These are phyloP conservation scores for Tenthredo notha DNA, from an alignment of 2,888 invertebrate species.

Conservation along the genomic window DNA sequence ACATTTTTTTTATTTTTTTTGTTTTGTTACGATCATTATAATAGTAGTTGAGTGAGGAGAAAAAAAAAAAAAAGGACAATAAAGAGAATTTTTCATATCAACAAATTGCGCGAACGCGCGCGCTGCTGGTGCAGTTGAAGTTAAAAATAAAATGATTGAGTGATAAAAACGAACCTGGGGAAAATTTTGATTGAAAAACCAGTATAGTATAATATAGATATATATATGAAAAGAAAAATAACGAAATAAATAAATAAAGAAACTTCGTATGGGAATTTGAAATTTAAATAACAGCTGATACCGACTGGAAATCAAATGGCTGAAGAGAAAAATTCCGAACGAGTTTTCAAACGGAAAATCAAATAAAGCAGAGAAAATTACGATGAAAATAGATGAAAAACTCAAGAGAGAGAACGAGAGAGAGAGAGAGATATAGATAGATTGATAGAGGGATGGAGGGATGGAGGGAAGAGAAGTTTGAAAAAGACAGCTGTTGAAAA, in stretches of 20 bases:
- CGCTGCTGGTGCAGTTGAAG: too few relatives aligned
- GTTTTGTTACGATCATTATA: too few relatives aligned
- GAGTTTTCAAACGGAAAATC: background rate
- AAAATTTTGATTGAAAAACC: background rate
- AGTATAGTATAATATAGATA: background rate
- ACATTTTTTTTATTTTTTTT: too few relatives aligned
- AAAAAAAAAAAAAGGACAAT: too few relatives aligned
- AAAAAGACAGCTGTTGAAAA: background rate
- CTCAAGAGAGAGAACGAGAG: background rate
- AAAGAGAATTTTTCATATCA: too few relatives aligned
- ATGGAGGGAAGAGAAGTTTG: too few relatives aligned
- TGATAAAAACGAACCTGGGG: background rate
- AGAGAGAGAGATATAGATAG: too few relatives aligned
- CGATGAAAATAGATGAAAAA: background rate
- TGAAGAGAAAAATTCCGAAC: background rate
- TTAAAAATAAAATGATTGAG: too few relatives aligned
- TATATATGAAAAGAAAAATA: background rate
- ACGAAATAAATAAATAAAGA: background rate
- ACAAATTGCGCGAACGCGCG: too few relatives aligned
- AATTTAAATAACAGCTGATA: background rate
- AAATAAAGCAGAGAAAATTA: background rate
- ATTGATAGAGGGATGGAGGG: too few relatives aligned
- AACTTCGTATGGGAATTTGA: background rate
- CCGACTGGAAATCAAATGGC: background rate
- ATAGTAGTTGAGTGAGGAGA: too few relatives aligned